Evolutionary conservation across 2,797 vertebrate genomes (phyloP), one percentile per base, ranked within the genome.

Genomic region (Pangasius sanitwongsei): DNA sequence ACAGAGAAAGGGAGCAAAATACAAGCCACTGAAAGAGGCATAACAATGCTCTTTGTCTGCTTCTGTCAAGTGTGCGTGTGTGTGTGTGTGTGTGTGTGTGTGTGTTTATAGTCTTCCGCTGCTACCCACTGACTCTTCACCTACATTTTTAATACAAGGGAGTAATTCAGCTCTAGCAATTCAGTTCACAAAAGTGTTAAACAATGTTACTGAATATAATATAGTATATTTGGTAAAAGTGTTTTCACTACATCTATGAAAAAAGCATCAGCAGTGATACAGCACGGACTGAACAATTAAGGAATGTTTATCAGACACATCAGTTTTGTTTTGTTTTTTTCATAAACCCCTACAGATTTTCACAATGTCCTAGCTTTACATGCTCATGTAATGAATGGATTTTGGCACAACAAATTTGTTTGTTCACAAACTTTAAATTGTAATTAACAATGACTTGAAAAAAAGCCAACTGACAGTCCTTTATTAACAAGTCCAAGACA

Each of bases 41-140:
- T 3, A n/a, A 6, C 50, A 18, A 34, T 11, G 25, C 4, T 59
- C 8, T 37, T 57, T 81, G 15, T 78, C 25, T 57, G n/a, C 3
- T 55, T 80, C 15, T 80, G n/a, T 48, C 0, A 1, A 9, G 69
- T 81, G 77, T 87, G 69, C 72, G 77, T 87, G 13, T 28, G 15
- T 28, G 69, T 81, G 77, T 87, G 69, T 81, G 77, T 87, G 69
- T 81, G 77, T 87, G 69, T 81, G 77, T 87, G 69, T 81, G 77
- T 87, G 13, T 28, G 15, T 28, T 83, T 48, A 5, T 23, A 48
- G 34, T 6, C 28, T 41, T 34, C 80, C 20, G 13, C 55, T 74
- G 67, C 80, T 55, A 48, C 37, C 55, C 50, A 44, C 50, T 31
- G 31, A 61, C 67, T 20, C 18, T 25, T 44, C 16, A 53, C 44